These are phyloP conservation scores for Epirrhoe alternata DNA, from an alignment of 2,888 invertebrate genomes.

Conservation along the genomic window DNA sequence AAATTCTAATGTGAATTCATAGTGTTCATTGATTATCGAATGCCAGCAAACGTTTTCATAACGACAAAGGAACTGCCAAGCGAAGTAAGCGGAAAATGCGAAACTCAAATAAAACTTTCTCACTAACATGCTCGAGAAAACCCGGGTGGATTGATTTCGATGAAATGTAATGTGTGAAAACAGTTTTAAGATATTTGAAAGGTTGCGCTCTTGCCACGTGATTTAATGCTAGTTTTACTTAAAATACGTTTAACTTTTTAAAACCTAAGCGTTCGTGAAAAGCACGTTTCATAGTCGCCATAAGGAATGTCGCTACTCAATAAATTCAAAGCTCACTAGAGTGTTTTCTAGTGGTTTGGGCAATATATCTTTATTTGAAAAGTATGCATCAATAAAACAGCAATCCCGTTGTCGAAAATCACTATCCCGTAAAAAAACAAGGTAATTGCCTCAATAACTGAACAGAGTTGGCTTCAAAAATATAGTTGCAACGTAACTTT, in stretches of 20 bases:
- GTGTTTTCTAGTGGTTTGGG: too few species aligned
- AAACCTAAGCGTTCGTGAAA: too few species aligned
- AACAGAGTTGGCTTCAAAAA: constrained; percentile 2
- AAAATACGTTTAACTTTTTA: too few species aligned
- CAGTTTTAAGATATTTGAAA: constrained; percentile 1
- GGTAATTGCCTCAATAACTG: background rate
- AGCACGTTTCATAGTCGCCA: too few species aligned
- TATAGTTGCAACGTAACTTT: constrained; percentile 12
- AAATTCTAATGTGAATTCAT: constrained; percentile 21
- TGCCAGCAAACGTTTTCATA: constrained; percentile 45
- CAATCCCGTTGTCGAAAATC: background rate
- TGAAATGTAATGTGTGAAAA: constrained; percentile 20
- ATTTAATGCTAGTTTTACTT: too few species aligned
- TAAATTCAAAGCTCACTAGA: too few species aligned
- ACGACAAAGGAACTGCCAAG: constrained; percentile 30
- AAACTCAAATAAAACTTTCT: constrained; percentile 48
- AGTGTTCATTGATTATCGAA: constrained; percentile 49
- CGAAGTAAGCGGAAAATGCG: constrained; percentile 38
- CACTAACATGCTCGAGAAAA: constrained; percentile 37
- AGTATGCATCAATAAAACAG: background rate
- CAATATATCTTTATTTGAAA: background rate
- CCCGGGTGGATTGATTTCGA: constrained; percentile 25
- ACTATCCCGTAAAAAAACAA: background rate
- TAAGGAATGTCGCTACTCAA: too few species aligned
- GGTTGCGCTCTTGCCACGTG: background rate